Evolutionary conservation across 1,140 invertebrate genomes (phyloP), one percentile per base, ranked within the genome.

Genomic region (Atta cephalotes): DNA sequence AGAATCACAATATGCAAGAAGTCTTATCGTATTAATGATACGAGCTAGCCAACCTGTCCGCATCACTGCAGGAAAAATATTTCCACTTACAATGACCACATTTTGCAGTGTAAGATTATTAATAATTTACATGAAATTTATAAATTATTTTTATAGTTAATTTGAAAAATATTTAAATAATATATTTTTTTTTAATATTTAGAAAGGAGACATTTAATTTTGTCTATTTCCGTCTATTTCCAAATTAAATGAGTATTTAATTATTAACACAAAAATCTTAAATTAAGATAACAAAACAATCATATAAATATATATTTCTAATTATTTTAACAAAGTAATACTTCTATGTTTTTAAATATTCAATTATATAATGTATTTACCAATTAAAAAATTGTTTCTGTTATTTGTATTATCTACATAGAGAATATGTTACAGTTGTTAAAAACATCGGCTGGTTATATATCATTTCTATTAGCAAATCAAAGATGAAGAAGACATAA

Each of bases 61-160:
- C 4, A 80, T 80, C n/a, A 80, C 77, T 16, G 77, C 62, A 35
- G 77, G 77, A 80, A 80, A 80, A 68, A 35, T 68, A 80, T 68
- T 80, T 10, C 77, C 77, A 49, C 77, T 80, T 31, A 80, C 77
- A 1, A 80, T 80, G 77, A 80, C 62, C 2, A 80, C 77, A 21
- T 80, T 80, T 0, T 80, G 77, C 28, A 80, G 45, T 49, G 77
- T 80, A 68, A 80, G 77, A 53, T 68, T 66, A 53, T 21, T 77
- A 77, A 39, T 39, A 39, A 39, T 39, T 39, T 45, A 45, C 0
- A 45, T 45, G 2, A 45, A 58, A 76, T 35, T 25, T n/a, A 65
- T 31, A 28, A 76, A 45, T 76, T 1, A 25, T 21, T 60, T 58
- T 39, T 39, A n/a, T 76, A 10, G 7, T 45, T 28, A 56, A 60